Conservation (phyloP, 2,797 vertebrate genomes). For the Catostomus latipinnis region DNA sequence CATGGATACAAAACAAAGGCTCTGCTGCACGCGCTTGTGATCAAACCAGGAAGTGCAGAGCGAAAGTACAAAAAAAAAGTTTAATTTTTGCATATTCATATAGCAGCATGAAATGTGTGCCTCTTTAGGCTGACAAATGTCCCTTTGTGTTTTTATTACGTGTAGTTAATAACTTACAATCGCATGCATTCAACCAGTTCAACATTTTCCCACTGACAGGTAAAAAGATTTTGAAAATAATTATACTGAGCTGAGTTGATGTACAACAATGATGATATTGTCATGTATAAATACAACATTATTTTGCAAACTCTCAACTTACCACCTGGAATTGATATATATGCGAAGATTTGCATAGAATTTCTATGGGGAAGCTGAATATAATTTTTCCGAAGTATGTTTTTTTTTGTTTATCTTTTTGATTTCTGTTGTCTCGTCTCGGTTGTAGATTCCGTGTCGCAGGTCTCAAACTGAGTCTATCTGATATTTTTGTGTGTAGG, state of each 20-base stretch:
- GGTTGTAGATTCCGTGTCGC: conserved; percentile 22
- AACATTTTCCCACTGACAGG: background rate
- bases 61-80: background rate
- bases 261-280: background rate
- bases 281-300: background rate
- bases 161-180: background rate
- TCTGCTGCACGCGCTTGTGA: conserved; percentile 3
- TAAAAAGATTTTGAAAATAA: background rate
- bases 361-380: conserved; percentile 46
- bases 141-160: background rate
- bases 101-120: background rate
- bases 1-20: conserved; percentile 58
- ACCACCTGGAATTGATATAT: conserved; percentile 74
- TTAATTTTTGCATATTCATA: conserved; percentile 7
- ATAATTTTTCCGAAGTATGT: conserved; percentile 50
- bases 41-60: conserved; percentile 30
- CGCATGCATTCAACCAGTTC: background rate
- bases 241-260: background rate
- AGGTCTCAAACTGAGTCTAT: conserved; percentile 57
- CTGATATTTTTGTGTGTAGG: conserved; percentile 63
- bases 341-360: conserved; percentile 64
- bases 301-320: conserved; percentile 60
- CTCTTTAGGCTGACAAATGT: background rate
- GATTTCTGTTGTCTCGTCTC: conserved; percentile 41
- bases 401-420: conserved; percentile 3